Evolutionary conservation across 2,888 invertebrate genomes (phyloP).

Genomic region (Drosophila fulvimacula): DNA sequence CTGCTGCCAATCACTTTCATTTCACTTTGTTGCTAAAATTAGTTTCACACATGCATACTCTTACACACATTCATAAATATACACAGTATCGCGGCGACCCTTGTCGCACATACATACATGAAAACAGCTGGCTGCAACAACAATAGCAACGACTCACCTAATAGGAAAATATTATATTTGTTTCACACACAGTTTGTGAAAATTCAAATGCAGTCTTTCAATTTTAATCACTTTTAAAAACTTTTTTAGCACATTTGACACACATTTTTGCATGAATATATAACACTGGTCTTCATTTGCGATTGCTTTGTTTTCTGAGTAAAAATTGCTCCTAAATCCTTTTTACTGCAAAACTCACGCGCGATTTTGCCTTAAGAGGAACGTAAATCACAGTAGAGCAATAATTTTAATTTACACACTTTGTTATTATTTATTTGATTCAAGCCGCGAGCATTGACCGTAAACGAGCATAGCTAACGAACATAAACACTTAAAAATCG

Average conservation of each 20-base stretch:
- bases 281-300: constrained; percentile 22
- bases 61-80: constrained; percentile 25
- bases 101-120: constrained; percentile 46
- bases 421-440: constrained; percentile 16
- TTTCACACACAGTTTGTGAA: constrained; percentile 10
- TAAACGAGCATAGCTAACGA: constrained; percentile 44
- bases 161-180: constrained; percentile 53
- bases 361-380: constrained; percentile 5
- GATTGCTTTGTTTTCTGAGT: constrained; percentile 8
- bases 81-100: constrained; percentile 25
- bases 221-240: constrained; percentile 28
- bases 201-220: constrained; percentile 8
- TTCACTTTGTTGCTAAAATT: constrained; percentile 69
- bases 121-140: constrained; percentile 69
- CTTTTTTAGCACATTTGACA: constrained; percentile 21
- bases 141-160: constrained; percentile 60
- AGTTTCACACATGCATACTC: constrained; percentile 30
- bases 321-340: constrained; percentile 18
- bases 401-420: constrained; percentile 17
- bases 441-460: constrained; percentile 35
- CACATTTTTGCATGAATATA: constrained; percentile 24
- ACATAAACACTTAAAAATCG: constrained; percentile 42
- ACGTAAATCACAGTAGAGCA: background rate
- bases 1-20: constrained; percentile 63
- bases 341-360: constrained; percentile 11